These are phyloP conservation scores for Champsocephalus esox DNA, from an alignment of 2,797 vertebrate species.

Conservation along the genomic window DNA sequence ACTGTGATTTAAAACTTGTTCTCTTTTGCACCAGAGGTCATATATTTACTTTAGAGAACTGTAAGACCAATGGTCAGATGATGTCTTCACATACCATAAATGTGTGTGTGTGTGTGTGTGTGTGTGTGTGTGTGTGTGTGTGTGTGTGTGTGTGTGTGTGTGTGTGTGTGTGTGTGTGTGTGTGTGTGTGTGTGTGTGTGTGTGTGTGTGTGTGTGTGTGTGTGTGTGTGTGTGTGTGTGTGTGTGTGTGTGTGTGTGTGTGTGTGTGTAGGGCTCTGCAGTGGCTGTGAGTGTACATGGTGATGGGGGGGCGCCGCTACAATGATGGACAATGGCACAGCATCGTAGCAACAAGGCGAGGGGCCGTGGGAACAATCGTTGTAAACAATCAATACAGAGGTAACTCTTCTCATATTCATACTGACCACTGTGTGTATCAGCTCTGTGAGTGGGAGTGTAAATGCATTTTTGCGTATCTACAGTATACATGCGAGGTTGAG, in stretches of 20 bases:
- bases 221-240: slow-evolving; percentile 26
- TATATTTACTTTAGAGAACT: slow-evolving; percentile 16
- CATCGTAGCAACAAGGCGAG: slow-evolving; percentile 87
- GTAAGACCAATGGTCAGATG: not conserved
- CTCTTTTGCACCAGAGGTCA: slow-evolving; percentile 14
- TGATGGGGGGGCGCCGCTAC: slow-evolving; percentile 86
- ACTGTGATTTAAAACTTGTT: slow-evolving; percentile 23
- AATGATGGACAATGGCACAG: slow-evolving; percentile 92
- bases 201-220: slow-evolving; percentile 29
- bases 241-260: slow-evolving; percentile 33
- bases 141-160: slow-evolving; percentile 33
- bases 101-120: slow-evolving; percentile 22
- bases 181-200: slow-evolving; percentile 27
- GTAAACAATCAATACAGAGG: slow-evolving; percentile 85
- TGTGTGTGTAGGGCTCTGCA: slow-evolving; percentile 85
- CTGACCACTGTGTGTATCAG: slow-evolving; percentile 54
- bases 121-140: slow-evolving; percentile 19
- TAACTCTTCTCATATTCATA: slow-evolving; percentile 79
- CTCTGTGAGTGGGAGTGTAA: slow-evolving; percentile 37
- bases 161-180: slow-evolving; percentile 24
- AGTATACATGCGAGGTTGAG: slow-evolving; percentile 10
- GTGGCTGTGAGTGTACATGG: slow-evolving; percentile 88
- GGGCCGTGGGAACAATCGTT: slow-evolving; percentile 89
- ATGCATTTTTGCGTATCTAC: slow-evolving; percentile 17
- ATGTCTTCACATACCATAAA: slow-evolving; percentile 17